A percentile compares a stretch with the other conserved stretches of the same genome.
These are phyloP conservation scores for Cynocephalus volans DNA, from an alignment of 2,113 vertebrate genomes.

Conservation along the genomic window DNA sequence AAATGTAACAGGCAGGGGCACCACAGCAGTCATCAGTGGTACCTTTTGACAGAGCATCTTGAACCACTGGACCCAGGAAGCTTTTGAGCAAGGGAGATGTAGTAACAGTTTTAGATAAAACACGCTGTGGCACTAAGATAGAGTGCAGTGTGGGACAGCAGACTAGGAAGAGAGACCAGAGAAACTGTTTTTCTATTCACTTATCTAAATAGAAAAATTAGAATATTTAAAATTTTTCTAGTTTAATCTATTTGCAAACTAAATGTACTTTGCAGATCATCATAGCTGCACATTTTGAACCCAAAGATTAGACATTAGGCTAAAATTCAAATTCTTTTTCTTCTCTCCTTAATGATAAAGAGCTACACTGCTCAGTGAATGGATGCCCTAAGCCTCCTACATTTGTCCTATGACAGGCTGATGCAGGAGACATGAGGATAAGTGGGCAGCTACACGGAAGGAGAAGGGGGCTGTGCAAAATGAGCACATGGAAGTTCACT, in stretches of 20 bases:
- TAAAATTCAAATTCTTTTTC: conserved; percentile 49
- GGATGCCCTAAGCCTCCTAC: not conserved
- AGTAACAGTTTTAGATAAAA: not conserved
- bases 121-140: too few species aligned
- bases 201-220: conserved; percentile 27
- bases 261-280: not conserved
- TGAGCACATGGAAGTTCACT: not conserved
- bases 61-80: not conserved
- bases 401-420: not conserved
- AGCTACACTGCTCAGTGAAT: not conserved
- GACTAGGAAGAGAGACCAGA: not conserved
- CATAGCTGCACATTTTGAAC: not conserved
- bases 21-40: too few species aligned
- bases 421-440: not conserved
- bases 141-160: not conserved
- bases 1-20: not conserved
- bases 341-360: conserved; percentile 7
- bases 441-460: not conserved
- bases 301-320: not conserved
- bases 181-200: not conserved
- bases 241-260: not conserved
- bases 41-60: not conserved
- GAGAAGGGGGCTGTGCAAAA: not conserved
- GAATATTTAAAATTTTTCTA: not conserved
- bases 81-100: not conserved